Evolutionary conservation across 1,140 invertebrate species (phyloP).

Genomic region (Polypedilum vanderplanki): DNA sequence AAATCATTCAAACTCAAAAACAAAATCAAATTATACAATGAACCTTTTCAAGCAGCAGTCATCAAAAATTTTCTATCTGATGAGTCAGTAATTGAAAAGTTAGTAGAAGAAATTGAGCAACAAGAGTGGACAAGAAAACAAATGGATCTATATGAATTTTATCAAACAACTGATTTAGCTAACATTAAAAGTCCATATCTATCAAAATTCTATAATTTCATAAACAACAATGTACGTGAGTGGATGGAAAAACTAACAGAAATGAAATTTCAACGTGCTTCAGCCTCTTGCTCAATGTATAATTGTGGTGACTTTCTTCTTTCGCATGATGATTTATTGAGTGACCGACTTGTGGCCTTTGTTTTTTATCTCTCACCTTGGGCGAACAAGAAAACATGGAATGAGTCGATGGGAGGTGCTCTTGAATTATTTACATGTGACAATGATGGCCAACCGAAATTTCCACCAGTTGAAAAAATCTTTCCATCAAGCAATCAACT

Average conservation of each 20-base stretch:
- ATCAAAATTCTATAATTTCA: conserved; percentile 38
- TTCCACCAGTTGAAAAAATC: conserved; percentile 47
- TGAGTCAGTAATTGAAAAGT: conserved; percentile 49
- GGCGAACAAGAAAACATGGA: conserved; percentile 50
- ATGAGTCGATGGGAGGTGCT: conserved; percentile 53
- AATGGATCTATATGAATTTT: conserved; percentile 65
- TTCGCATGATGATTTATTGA: conserved; percentile 65
- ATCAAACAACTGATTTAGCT: conserved; percentile 58
- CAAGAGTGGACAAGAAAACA: conserved; percentile 56
- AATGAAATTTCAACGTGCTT: conserved; percentile 53
- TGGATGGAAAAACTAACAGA: conserved; percentile 53
- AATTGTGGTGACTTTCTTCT: conserved; percentile 62
- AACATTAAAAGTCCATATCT: conserved; percentile 42
- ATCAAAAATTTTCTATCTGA: conserved; percentile 52
- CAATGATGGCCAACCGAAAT: conserved; percentile 48
- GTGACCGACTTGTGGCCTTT: conserved; percentile 62
- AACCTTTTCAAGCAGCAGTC: conserved; percentile 51
- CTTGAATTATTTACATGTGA: conserved; percentile 57
- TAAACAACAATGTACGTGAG: conserved; percentile 38
- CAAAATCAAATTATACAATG: conserved; percentile 42
- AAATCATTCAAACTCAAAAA: conserved; percentile 34
- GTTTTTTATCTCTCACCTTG: conserved; percentile 59
- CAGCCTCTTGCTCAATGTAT: conserved; percentile 64
- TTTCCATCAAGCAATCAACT: conserved; percentile 62
- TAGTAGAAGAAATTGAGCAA: conserved; percentile 55